Conservation (phyloP, 2,888 invertebrate genomes). For the Drosophila formosana region DNA sequence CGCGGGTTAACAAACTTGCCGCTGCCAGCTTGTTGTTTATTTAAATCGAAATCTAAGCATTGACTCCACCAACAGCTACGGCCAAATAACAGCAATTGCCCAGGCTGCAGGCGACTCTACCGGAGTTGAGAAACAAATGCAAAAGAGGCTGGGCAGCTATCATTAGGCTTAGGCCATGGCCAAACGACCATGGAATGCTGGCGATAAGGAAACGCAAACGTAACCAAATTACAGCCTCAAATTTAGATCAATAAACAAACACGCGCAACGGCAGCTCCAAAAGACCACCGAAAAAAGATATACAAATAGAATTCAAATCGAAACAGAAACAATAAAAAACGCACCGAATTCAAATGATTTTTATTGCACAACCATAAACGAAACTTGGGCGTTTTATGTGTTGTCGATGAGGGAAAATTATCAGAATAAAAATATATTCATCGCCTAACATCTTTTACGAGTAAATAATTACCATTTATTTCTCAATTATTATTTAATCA, state of each 20-base stretch:
- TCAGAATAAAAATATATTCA: background rate
- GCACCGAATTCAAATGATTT: constrained; percentile 11
- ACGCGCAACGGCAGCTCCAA: constrained; percentile 43
- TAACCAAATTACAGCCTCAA: constrained; percentile 65
- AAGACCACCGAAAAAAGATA: constrained; percentile 45
- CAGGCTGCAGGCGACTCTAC: constrained; percentile 38
- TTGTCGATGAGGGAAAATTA: background rate
- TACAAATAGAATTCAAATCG: background rate
- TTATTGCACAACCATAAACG: constrained; percentile 6
- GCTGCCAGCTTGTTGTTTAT: constrained; percentile 59
- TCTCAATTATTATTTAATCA: background rate
- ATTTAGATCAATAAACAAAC: constrained; percentile 74
- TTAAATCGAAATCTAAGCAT: constrained; percentile 60
- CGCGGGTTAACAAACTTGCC: constrained; percentile 48
- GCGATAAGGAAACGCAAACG: constrained; percentile 63
- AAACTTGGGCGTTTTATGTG: background rate
- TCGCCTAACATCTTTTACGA: background rate
- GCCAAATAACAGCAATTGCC: constrained; percentile 69
- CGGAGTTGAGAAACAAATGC: constrained; percentile 19
- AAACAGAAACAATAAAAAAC: background rate
- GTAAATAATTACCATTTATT: background rate
- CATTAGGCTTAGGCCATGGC: constrained; percentile 49
- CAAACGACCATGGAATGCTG: constrained; percentile 55
- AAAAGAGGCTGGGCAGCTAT: constrained; percentile 51
- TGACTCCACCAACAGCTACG: constrained; percentile 30